Evolutionary conservation across 2,113 vertebrate genomes (phyloP), one percentile per base, ranked within the genome.

Genomic region (Mungos mungo): DNA sequence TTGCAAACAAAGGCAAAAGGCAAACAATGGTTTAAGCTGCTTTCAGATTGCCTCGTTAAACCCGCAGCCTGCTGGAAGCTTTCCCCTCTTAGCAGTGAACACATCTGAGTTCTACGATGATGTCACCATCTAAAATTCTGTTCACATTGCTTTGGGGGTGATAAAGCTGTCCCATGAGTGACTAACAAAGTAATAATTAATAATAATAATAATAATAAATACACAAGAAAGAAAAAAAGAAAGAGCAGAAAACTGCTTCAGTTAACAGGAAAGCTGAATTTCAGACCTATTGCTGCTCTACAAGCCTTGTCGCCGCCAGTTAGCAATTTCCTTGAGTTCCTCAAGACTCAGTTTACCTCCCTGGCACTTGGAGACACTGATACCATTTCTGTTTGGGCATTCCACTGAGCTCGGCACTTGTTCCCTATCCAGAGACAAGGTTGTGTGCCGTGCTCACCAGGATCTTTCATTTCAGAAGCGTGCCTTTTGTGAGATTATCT

Each of bases 1-100:
- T 95, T 97, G 83, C 97, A 96, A 96, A 97, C 90, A 96, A 97
- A 97, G 35, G 88, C 92, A 94, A 88, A 92, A 23, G 63, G 2
- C 92, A 96, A 92, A 97, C 88, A 94, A 65, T 92, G 72, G 47
- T 38, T 76, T 92, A 74, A 89, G 94, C 16, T 8, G 45, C 41
- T 88, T 15, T 52, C 83, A 74, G 95, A 79, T 31, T 29, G 86
- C 74, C 80, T 98, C 86, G 80, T 96, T 97, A 96, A 92, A 57
- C 41, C 41, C 23, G 4, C 38, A 38, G 87, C 79, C 85, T 57
- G 57, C 47, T 5, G 2, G 54, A 92, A 87, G 68, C 82, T 27
- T n/a, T 50, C 57, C 19, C 19, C 66, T 81, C 52, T 16, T 0
- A 79, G 16, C 66, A 9, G 45, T 27, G 92, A 96, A 29, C n/a